Conservation (phyloP, 2,797 vertebrate genomes). For the Nasua narica region DNA sequence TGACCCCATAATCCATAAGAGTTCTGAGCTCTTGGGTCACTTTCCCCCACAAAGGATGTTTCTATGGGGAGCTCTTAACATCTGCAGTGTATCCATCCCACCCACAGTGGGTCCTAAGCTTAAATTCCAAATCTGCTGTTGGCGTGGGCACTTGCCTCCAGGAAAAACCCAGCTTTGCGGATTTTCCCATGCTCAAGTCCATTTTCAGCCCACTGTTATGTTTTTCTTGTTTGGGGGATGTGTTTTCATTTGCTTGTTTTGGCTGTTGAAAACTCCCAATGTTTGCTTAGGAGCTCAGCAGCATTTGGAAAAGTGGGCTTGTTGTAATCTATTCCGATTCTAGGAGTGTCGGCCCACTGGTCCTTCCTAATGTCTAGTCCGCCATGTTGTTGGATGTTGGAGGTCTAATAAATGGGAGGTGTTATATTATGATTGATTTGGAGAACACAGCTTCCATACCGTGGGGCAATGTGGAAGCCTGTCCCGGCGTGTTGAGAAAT, state of each 20-base stretch:
- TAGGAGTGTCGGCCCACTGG: background rate
- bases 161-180: background rate
- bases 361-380: background rate
- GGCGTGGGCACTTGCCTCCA: too few relatives aligned
- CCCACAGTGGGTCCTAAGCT: background rate
- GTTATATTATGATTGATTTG: background rate
- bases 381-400: background rate
- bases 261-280: too few relatives aligned
- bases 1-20: background rate
- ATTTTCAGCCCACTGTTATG: accelerated
- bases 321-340: background rate
- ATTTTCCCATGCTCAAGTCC: background rate
- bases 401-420: background rate
- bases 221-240: background rate
- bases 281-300: background rate
- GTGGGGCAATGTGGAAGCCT: background rate
- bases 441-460: background rate
- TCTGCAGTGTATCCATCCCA: background rate
- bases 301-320: background rate
- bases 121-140: background rate
- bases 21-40: background rate
- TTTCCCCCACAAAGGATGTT: background rate
- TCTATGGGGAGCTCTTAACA: background rate
- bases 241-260: background rate
- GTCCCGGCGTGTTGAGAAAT: background rate